phyloP scores from a whole-genome alignment of 2,888 invertebrate genomes.

The Pammene aurita region DNA sequence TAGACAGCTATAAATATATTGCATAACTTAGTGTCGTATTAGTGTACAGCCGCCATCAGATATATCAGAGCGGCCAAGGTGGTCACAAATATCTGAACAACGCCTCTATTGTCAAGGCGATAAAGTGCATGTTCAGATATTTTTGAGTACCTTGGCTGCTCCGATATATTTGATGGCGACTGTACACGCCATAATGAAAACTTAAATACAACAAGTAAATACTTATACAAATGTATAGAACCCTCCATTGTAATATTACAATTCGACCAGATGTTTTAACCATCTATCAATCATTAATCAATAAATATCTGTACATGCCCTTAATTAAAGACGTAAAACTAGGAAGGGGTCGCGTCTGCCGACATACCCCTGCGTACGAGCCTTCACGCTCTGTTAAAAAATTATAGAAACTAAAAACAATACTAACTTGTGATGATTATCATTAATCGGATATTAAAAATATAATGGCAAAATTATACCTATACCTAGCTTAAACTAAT shows the following conservation, averaged over 20 bases:
- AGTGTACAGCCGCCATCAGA: too few species aligned
- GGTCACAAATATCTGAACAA: too few species aligned
- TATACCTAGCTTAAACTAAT: conserved; percentile 50
- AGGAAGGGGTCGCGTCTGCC: conserved; percentile 44
- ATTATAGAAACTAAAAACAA: conserved; percentile 40
- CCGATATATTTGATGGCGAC: too few species aligned
- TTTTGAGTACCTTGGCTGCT: too few species aligned
- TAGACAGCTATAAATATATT: conserved; percentile 71
- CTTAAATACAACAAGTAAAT: conserved; percentile 64
- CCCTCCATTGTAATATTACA: conserved; percentile 48
- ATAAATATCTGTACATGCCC: conserved; percentile 78
- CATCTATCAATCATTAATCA: conserved; percentile 64
- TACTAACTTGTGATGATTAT: conserved; percentile 60
- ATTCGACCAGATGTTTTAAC: conserved; percentile 60
- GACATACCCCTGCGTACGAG: conserved; percentile 43
- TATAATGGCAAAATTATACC: conserved; percentile 64
- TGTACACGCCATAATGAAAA: conserved; percentile 64
- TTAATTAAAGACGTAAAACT: conserved; percentile 57
- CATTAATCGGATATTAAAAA: conserved; percentile 51
- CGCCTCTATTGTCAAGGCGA: too few species aligned
- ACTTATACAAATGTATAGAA: conserved; percentile 50
- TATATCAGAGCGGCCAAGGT: too few species aligned
- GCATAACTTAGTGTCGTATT: conserved; percentile 68
- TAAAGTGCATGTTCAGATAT: too few species aligned
- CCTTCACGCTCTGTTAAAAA: conserved; percentile 38